Conservation (phyloP, 2,888 invertebrate genomes). For the Aelia acuminata region DNA sequence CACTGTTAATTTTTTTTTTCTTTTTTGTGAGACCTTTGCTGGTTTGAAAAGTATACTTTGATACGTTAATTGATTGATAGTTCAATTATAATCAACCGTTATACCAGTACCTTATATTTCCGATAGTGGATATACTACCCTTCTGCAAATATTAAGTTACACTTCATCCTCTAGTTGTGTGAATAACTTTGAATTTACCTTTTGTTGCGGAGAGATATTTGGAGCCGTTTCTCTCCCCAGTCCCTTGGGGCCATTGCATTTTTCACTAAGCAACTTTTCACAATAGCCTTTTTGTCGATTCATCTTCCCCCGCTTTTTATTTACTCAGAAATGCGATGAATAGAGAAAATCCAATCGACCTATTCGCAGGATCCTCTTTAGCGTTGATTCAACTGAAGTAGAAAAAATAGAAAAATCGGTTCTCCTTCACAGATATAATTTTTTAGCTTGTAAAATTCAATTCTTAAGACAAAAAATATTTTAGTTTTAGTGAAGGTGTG, state of each 20-base stretch:
- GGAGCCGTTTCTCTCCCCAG: neutral
- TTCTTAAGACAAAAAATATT: no score
- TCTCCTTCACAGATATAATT: neutral
- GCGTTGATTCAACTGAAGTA: neutral
- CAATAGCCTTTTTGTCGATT: conserved; percentile 30
- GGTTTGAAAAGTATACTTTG: no score
- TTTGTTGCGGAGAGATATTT: neutral
- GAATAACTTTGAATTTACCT: neutral
- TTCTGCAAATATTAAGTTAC: neutral
- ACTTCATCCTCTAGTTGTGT: neutral
- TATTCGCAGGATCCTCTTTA: neutral
- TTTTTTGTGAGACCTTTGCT: no score
- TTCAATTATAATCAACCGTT: no score
- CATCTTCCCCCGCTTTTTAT: conserved; percentile 20
- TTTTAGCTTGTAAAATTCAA: no score
- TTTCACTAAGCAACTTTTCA: neutral
- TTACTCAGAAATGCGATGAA: neutral
- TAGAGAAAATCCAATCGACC: conserved; percentile 34
- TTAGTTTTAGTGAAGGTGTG: no score
- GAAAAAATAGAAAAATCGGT: neutral
- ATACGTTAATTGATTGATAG: no score
- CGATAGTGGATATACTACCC: neutral
- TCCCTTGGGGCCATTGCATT: neutral
- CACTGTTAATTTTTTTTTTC: no score
- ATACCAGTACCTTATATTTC: no score